Evolutionary conservation across 2,888 invertebrate genomes (phyloP).

Genomic region (Tachina fera): DNA sequence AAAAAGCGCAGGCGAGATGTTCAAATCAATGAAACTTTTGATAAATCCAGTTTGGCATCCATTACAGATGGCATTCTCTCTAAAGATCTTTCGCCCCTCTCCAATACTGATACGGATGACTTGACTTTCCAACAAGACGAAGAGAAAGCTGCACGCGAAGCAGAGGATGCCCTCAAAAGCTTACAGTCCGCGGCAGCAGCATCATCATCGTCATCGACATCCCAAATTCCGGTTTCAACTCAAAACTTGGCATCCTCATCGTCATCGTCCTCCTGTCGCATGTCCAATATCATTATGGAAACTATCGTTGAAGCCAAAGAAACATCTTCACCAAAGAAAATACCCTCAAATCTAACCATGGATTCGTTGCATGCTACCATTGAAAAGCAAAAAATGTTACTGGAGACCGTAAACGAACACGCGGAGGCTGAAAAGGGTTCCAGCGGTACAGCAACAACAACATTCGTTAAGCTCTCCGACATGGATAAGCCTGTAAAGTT

Average conservation of each 20-base stretch:
- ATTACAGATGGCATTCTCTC: constrained; percentile 82
- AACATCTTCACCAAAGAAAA: constrained; percentile 82
- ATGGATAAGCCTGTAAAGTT: constrained; percentile 87
- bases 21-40: constrained; percentile 83
- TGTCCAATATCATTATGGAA: constrained; percentile 80
- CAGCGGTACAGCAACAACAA: constrained; percentile 81
- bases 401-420: constrained; percentile 82
- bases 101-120: constrained; percentile 83
- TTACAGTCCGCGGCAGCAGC: constrained; percentile 54
- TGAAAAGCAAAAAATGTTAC: constrained; percentile 82
- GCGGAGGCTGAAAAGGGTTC: constrained; percentile 79
- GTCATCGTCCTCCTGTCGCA: constrained; percentile 77
- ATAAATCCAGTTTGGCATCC: constrained; percentile 83
- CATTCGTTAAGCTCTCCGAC: constrained; percentile 91
- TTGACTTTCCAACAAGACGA: constrained; percentile 83
- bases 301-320: constrained; percentile 83
- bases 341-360: constrained; percentile 78
- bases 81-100: constrained; percentile 82
- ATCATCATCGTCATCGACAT: constrained; percentile 47
- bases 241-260: constrained; percentile 73
- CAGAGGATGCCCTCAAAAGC: constrained; percentile 70
- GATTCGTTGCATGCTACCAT: constrained; percentile 80
- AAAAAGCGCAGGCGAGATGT: constrained; percentile 81
- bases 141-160: constrained; percentile 77
- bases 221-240: constrained; percentile 71